phyloP scores from a whole-genome alignment of 2,888 invertebrate genomes.

The Caenorhabditis sinica region DNA sequence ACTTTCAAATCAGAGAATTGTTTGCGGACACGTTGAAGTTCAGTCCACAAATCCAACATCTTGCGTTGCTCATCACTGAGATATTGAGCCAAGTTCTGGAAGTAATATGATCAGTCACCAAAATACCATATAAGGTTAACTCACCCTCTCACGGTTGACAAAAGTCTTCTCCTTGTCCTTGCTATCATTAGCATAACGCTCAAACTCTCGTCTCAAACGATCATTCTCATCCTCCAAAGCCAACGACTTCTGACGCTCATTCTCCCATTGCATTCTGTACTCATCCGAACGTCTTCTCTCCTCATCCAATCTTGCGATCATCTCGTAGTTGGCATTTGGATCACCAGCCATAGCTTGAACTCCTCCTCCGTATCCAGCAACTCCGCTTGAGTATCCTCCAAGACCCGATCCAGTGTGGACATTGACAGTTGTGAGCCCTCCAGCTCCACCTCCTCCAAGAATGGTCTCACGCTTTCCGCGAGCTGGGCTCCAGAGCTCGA shows the following conservation, averaged over 20 bases:
- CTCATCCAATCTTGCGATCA: conserved; percentile 81
- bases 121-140: neutral
- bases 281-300: conserved; percentile 82
- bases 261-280: conserved; percentile 80
- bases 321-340: conserved; percentile 82
- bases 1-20: conserved; percentile 80
- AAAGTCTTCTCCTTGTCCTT: conserved; percentile 80
- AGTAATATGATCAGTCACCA: neutral
- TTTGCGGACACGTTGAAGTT: conserved; percentile 82
- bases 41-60: conserved; percentile 83
- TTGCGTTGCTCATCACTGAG: conserved; percentile 83
- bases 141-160: conserved; percentile 75
- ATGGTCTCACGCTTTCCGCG: conserved; percentile 60
- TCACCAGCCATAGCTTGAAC: conserved; percentile 71
- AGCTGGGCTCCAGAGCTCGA: conserved; percentile 69
- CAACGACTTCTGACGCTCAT: conserved; percentile 78
- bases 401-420: conserved; percentile 56
- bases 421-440: conserved; percentile 57
- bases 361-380: conserved; percentile 59
- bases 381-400: conserved; percentile 53
- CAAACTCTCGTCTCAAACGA: conserved; percentile 80
- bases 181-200: conserved; percentile 77
- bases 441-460: conserved; percentile 55
- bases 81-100: conserved; percentile 82
- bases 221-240: conserved; percentile 81